Percentiles rank a stretch among this genome's conserved stretches.
Conservation (phyloP, 2,113 vertebrate species). For the Regulus satrapa region DNA sequence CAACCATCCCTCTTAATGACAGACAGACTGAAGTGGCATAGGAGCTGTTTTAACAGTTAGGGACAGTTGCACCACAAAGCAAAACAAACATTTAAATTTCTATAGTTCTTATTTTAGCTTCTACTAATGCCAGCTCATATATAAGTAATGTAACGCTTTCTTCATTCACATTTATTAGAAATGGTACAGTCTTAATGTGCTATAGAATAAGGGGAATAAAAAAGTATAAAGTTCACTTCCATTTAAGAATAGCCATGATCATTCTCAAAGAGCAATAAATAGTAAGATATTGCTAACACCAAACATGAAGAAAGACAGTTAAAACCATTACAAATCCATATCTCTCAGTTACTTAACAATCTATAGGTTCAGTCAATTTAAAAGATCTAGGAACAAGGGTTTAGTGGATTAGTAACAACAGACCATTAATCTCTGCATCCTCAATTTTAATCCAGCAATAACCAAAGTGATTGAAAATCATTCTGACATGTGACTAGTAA, state of each 20-base stretch:
- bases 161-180: not conserved
- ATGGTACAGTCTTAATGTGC: not conserved
- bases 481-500: conserved; percentile 31
- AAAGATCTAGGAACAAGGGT: conserved; percentile 51
- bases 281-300: not conserved
- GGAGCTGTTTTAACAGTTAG: not conserved
- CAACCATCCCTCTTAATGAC: not conserved
- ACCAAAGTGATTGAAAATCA: conserved; percentile 60
- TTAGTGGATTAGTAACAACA: conserved; percentile 76
- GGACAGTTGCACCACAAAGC: not conserved
- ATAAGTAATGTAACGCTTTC: not conserved
- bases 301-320: not conserved
- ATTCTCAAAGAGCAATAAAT: not conserved
- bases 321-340: conserved; percentile 20
- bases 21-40: not conserved
- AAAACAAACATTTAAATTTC: not conserved
- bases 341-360: conserved; percentile 41
- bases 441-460: conserved; percentile 73
- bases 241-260: not conserved
- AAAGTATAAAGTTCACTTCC: not conserved
- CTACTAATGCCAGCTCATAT: not conserved
- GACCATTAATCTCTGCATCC: conserved; percentile 75
- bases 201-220: not conserved
- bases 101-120: not conserved
- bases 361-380: conserved; percentile 68